These are phyloP conservation scores for Patella vulgata DNA, from an alignment of 1,140 invertebrate species.

Conservation along the genomic window DNA sequence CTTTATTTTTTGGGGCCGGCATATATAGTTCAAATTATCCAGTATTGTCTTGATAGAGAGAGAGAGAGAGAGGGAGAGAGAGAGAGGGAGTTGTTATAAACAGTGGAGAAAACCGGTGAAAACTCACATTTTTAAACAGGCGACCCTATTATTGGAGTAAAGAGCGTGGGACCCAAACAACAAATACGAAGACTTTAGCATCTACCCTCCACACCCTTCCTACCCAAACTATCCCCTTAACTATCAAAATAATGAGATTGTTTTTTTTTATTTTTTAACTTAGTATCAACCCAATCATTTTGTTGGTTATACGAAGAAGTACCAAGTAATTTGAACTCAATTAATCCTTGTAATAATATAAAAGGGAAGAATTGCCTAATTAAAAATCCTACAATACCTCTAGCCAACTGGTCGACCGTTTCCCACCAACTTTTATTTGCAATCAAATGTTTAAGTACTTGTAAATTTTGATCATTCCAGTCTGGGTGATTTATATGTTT, in stretches of 20 bases:
- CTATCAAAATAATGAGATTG: background rate
- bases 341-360: background rate
- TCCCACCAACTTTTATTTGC: conserved; percentile 37
- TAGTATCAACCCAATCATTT: too few species aligned
- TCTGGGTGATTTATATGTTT: background rate
- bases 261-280: too few species aligned
- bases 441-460: conserved; percentile 20
- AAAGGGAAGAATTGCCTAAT: background rate
- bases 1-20: too few species aligned
- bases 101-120: too few species aligned
- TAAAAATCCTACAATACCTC: conserved; percentile 8
- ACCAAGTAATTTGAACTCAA: background rate
- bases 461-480: conserved; percentile 9
- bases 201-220: conserved; percentile 22
- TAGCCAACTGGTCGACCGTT: conserved; percentile 29
- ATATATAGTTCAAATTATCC: too few species aligned
- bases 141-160: too few species aligned
- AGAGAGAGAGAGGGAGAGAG: too few species aligned
- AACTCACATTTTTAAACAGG: too few species aligned
- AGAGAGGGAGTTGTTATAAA: too few species aligned
- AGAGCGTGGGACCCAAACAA: too few species aligned
- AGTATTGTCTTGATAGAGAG: too few species aligned
- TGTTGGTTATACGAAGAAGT: background rate
- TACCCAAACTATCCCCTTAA: conserved; percentile 1
- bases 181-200: conserved; percentile 2